phyloP scores from a whole-genome alignment of 2,888 invertebrate species.

The Xylota segnis region DNA sequence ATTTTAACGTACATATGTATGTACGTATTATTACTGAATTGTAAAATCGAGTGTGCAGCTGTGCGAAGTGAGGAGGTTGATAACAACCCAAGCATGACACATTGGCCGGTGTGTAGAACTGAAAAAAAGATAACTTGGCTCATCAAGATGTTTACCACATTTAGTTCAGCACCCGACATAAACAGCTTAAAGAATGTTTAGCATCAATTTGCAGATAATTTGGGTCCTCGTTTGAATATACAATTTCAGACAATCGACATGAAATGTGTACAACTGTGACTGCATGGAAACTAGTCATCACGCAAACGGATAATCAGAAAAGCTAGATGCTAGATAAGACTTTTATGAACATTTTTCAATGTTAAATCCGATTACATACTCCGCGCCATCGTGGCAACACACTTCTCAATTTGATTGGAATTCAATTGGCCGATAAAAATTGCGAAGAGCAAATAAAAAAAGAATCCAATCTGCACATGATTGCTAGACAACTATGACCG shows the following conservation, averaged over 20 bases:
- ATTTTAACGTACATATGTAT: no score
- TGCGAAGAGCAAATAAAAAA: not conserved
- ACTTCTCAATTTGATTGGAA: not conserved
- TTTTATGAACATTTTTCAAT: not conserved
- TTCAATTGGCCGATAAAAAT: not conserved
- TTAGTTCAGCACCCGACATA: not conserved
- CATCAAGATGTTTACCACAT: not conserved
- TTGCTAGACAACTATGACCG: not conserved
- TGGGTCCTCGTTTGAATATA: not conserved
- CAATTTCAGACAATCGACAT: no score
- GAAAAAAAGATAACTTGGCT: not conserved
- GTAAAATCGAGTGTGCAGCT: constrained; percentile 4
- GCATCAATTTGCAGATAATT: not conserved
- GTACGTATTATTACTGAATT: constrained; percentile 10
- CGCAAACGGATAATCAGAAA: not conserved
- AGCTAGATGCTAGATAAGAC: constrained; percentile 3
- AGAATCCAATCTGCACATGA: not conserved
- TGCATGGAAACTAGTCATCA: not conserved
- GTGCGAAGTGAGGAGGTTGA: not conserved
- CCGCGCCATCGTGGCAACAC: constrained; percentile 1
- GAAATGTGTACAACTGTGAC: not conserved
- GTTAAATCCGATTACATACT: not conserved
- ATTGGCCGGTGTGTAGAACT: not conserved
- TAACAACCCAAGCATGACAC: not conserved
- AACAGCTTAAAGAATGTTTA: not conserved